A percentile compares a stretch with the other conserved stretches of the same genome.
Conservation (phyloP, 2,797 vertebrate genomes). For the Acipenser transmontanus region DNA sequence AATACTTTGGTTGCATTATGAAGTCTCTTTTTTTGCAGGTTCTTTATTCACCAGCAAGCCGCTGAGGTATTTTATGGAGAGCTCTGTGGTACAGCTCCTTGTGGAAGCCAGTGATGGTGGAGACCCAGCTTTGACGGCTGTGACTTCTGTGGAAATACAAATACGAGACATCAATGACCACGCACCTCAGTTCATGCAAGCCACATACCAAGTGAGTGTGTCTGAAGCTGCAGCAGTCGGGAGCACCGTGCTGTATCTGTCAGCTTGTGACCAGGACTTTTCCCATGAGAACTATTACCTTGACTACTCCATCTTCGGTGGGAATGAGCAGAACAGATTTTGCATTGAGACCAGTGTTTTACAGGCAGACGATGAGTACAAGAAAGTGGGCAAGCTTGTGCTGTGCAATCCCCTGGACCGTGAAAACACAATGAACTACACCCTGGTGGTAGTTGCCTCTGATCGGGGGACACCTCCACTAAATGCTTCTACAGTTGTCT, state of each 20-base stretch:
- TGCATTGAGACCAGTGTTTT: constrained; percentile 59
- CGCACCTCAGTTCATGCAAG: constrained; percentile 64
- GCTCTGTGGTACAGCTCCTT: constrained; percentile 58
- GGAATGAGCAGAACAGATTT: constrained; percentile 70
- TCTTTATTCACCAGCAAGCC: constrained; percentile 66
- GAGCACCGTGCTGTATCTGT: constrained; percentile 64
- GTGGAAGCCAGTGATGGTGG: constrained; percentile 79
- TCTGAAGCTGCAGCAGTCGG: constrained; percentile 64
- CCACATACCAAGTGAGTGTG: constrained; percentile 62
- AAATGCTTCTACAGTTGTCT: constrained; percentile 63
- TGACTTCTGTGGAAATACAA: constrained; percentile 63
- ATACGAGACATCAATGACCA: constrained; percentile 71
- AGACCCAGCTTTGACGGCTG: constrained; percentile 55
- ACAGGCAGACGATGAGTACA: constrained; percentile 47
- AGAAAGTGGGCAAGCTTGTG: constrained; percentile 61
- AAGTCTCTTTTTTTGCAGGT: constrained; percentile 55
- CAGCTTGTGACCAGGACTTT: constrained; percentile 68
- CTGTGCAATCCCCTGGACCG: constrained; percentile 68
- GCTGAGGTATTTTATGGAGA: constrained; percentile 47
- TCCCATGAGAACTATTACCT: constrained; percentile 58
- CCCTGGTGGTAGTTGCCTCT: constrained; percentile 67
- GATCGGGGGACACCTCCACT: constrained; percentile 66
- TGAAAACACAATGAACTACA: constrained; percentile 58
- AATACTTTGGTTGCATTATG: neutral
- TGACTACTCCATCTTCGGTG: constrained; percentile 67